A percentile compares a stretch with the other conserved stretches of the same genome.
Evolutionary conservation across 1,140 invertebrate species (phyloP).

Genomic region (Teleogryllus occipitalis): DNA sequence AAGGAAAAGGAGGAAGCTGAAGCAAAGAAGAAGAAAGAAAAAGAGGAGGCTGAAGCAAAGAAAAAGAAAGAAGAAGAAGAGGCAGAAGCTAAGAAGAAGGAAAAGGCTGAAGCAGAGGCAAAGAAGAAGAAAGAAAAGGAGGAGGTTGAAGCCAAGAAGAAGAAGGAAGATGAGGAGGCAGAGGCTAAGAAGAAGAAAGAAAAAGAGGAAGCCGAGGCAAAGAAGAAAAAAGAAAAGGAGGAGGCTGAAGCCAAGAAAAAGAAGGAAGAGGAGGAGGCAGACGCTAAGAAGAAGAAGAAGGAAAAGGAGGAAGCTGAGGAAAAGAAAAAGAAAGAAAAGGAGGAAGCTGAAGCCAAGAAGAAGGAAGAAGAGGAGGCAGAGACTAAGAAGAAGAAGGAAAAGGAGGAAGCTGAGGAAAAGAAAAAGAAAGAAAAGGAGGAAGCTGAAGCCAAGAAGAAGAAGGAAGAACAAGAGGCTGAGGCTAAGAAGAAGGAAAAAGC

Average conservation of each 20-base stretch:
- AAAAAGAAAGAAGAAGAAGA: constrained; percentile 21
- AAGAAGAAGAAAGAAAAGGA: constrained; percentile 16
- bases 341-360: constrained; percentile 13
- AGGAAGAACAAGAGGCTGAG: constrained; percentile 21
- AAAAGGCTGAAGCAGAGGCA: constrained; percentile 18
- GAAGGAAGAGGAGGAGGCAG: constrained; percentile 20
- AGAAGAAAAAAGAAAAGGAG: constrained; percentile 24
- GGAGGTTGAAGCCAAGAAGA: constrained; percentile 11
- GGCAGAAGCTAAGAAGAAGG: constrained; percentile 20
- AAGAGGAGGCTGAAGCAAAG: constrained; percentile 13
- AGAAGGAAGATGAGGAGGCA: constrained; percentile 15
- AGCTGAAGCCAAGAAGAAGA: constrained; percentile 20
- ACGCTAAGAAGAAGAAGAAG: constrained; percentile 17
- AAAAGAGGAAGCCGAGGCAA: constrained; percentile 26
- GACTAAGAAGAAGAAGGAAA: neutral
- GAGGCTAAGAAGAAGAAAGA: constrained; percentile 21
- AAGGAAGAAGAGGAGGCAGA: constrained; percentile 10
- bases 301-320: constrained; percentile 21
- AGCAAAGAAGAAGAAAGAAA: constrained; percentile 16
- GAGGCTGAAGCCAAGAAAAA: constrained; percentile 26
- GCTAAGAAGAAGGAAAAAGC: constrained; percentile 17
- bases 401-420: constrained; percentile 15
- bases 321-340: constrained; percentile 22
- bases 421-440: constrained; percentile 25
- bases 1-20: constrained; percentile 22